These are phyloP conservation scores for Melitaea cinxia DNA, from an alignment of 1,140 invertebrate species.

Conservation along the genomic window DNA sequence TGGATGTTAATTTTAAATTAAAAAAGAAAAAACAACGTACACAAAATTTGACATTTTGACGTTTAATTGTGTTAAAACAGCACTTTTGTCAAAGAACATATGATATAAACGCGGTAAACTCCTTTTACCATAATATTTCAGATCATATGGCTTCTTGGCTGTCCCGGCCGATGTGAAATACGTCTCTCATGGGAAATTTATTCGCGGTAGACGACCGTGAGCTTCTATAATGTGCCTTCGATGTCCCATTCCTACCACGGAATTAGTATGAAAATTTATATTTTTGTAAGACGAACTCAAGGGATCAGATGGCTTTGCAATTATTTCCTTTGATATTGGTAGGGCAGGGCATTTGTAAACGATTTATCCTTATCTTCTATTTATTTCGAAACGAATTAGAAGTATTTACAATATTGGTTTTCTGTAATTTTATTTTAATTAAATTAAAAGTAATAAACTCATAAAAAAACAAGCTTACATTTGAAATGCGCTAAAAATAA, in stretches of 20 bases:
- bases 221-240: constrained; percentile 59
- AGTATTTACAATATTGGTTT: no score
- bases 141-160: constrained; percentile 53
- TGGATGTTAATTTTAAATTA: no score
- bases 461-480: no score
- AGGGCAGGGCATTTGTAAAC: constrained; percentile 11
- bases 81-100: not conserved
- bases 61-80: no score
- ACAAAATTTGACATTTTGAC: no score
- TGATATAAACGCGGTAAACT: constrained; percentile 18
- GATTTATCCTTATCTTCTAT: not conserved
- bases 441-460: no score
- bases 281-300: constrained; percentile 24
- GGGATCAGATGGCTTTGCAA: constrained; percentile 27
- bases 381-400: not conserved
- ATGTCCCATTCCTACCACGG: constrained; percentile 45
- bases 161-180: constrained; percentile 63
- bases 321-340: constrained; percentile 25
- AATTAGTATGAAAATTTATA: constrained; percentile 48
- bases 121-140: constrained; percentile 35
- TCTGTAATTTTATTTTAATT: no score
- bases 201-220: constrained; percentile 61
- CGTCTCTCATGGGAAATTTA: constrained; percentile 70
- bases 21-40: no score
- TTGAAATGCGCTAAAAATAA: no score